These are phyloP conservation scores for Elysia crispata DNA, from an alignment of 2,888 invertebrate species.

Conservation along the genomic window DNA sequence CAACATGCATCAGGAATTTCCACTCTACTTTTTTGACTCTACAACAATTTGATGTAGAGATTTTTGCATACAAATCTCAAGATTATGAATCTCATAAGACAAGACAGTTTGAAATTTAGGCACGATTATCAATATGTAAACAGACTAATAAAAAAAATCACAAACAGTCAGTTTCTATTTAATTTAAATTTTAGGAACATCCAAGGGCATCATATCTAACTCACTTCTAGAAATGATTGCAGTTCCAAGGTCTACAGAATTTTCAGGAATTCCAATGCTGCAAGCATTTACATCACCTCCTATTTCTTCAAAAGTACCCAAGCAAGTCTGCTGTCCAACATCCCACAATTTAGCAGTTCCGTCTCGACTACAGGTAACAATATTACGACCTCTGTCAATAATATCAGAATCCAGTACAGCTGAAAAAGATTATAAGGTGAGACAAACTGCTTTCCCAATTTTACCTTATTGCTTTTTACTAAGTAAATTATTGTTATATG, in stretches of 20 bases:
- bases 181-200: neutral
- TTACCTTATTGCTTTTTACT: too few species aligned
- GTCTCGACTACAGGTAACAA: constrained; percentile 85
- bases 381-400: constrained; percentile 84
- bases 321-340: constrained; percentile 82
- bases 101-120: too few species aligned
- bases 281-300: constrained; percentile 82
- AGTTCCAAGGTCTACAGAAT: constrained; percentile 71
- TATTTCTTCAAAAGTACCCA: constrained; percentile 80
- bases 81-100: too few species aligned
- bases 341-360: constrained; percentile 85
- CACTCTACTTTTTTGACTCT: too few species aligned
- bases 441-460: too few species aligned
- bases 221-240: constrained; percentile 70
- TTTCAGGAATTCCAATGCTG: constrained; percentile 77
- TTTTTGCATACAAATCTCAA: too few species aligned
- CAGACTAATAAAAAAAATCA: neutral
- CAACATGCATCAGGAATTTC: too few species aligned
- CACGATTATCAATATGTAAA: too few species aligned
- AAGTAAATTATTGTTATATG: too few species aligned
- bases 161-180: neutral
- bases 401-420: constrained; percentile 83
- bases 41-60: too few species aligned
- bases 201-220: constrained; percentile 40
- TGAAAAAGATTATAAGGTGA: constrained; percentile 53